These are phyloP conservation scores for Ashinkailepas kermadecensis DNA, from an alignment of 2,888 invertebrate species.

Conservation along the genomic window DNA sequence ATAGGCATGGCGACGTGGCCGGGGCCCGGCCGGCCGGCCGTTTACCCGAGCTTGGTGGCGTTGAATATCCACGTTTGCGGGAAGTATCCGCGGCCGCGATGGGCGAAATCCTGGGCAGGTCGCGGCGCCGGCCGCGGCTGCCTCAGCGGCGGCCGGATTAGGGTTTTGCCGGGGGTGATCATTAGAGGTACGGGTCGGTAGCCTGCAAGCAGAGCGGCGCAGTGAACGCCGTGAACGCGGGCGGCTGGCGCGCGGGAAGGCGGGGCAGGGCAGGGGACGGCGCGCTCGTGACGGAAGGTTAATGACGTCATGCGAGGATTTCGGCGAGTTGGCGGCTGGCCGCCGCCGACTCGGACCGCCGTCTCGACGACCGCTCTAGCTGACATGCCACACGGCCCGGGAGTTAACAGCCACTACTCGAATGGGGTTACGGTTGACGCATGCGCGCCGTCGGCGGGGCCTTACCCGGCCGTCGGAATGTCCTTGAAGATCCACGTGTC, in stretches of 20 bases:
- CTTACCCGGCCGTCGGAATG: slow-evolving; percentile 58
- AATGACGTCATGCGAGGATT: neutral
- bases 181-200: neutral
- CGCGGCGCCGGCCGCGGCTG: slow-evolving; percentile 20
- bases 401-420: neutral
- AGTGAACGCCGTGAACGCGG: neutral
- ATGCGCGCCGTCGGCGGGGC: slow-evolving; percentile 14
- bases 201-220: slow-evolving; percentile 7
- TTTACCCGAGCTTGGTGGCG: slow-evolving; percentile 35
- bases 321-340: neutral
- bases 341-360: neutral
- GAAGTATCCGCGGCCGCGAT: slow-evolving; percentile 25
- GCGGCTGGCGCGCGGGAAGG: no score
- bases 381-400: neutral
- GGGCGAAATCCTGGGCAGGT: slow-evolving; percentile 15
- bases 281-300: neutral
- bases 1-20: no score
- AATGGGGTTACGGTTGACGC: slow-evolving; percentile 3
- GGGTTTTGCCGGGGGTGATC: neutral
- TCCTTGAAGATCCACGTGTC: slow-evolving; percentile 79
- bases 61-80: slow-evolving; percentile 33
- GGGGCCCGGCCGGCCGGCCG: neutral
- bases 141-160: slow-evolving; percentile 4
- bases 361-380: neutral
- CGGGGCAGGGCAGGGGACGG: neutral